Conservation (phyloP, 2,888 invertebrate species). For the Cataglyphis altisquamis region DNA sequence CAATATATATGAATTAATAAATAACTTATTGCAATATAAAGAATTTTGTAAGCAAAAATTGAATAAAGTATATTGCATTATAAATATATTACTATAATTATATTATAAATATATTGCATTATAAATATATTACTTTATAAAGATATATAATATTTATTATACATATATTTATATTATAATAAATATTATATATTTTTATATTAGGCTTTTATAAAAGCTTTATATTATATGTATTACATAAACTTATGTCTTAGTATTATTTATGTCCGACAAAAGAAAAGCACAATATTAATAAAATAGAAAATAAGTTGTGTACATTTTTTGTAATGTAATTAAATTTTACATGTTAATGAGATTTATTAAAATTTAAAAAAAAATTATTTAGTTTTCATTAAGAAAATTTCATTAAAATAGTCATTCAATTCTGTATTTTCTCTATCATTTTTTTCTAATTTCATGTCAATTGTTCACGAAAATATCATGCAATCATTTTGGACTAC, state of each 20-base stretch:
- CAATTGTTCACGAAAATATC: neutral
- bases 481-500: neutral
- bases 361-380: neutral
- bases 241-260: neutral
- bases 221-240: neutral
- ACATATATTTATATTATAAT: conserved; percentile 8
- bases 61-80: neutral
- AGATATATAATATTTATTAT: neutral
- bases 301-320: too few species aligned
- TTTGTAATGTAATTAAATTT: too few species aligned
- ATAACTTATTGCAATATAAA: neutral
- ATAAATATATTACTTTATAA: too few species aligned
- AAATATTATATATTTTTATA: neutral
- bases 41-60: neutral
- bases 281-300: too few species aligned
- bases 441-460: neutral
- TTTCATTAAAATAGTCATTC: neutral
- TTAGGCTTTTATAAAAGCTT: neutral
- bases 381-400: neutral
- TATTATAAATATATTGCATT: too few species aligned
- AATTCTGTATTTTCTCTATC: neutral
- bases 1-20: neutral
- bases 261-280: too few species aligned
- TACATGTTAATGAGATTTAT: neutral
- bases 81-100: too few species aligned